Base-by-base conservation (phyloP, 2,113 vertebrate genomes). In the Typhlomys cinereus region DNA sequence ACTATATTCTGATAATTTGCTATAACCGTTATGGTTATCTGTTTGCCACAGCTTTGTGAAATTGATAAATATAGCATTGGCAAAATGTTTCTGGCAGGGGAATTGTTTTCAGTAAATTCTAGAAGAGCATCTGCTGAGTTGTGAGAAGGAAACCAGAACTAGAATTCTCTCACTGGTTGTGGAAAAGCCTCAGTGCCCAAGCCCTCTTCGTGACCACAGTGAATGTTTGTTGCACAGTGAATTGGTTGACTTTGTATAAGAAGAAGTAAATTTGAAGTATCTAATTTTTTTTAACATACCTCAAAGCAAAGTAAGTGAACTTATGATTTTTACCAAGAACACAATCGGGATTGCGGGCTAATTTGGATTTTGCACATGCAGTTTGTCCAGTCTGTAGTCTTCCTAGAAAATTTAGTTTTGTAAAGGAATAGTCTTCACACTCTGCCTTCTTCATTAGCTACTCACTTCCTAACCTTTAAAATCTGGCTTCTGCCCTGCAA, bases 61-160 rank as follows among this genome's bases (percentile, higher is more conserved):
- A 98, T 97, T 96, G 96, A 97, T 97, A 98, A 98, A 98, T 97
- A 98, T 94, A 98, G 96, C 93, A 66, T 82, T 95, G 97, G 96
- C 97, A 97, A 96, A n/a, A 97, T 97, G 96, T 96, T 97, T 97
- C 97, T 97, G 98, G 97, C 97, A 97, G 97, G 69, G 71, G 91
- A 97, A 97, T 97, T 98, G 97, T 98, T 98, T 98, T 98, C 97
- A 98, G 97, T 98, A 97, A 98, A 98, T 97, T 98, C 96, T 97
- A 97, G 97, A 97, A 96, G 97, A 97, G 93, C 97, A 97, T 96
- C 91, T 97, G 96, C 94, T 94, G 92, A 97, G 95, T 89, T 90
- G 83, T 70, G 85, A 95, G 95, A 95, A 95, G 93, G 95, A 96
- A 98, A 90, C 96, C 95, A 96, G 92, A 93, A 94, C 78, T 91